These are phyloP conservation scores for Alloplasta piceator DNA, from an alignment of 2,888 invertebrate genomes.

Conservation along the genomic window DNA sequence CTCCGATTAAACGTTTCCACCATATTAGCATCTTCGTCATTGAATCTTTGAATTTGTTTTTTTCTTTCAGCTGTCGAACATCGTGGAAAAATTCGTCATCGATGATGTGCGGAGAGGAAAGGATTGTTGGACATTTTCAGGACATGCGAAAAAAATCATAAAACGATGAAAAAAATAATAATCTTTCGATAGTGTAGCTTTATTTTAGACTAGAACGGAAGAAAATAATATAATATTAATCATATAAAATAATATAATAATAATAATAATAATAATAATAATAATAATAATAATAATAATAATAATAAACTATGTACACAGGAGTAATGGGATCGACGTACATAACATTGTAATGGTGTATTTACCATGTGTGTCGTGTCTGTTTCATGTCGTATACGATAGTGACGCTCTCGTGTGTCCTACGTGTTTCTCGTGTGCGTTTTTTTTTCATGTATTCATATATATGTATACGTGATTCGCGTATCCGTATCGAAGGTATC, in stretches of 20 bases:
- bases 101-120: too few relatives aligned
- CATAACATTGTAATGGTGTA: slow-evolving; percentile 76
- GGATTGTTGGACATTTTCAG: too few relatives aligned
- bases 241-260: slow-evolving; percentile 78
- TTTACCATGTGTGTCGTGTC: slow-evolving; percentile 61
- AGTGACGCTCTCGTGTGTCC: slow-evolving; percentile 41
- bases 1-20: too few relatives aligned
- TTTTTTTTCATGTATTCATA: slow-evolving; percentile 31
- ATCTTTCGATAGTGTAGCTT: slow-evolving; percentile 81
- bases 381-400: slow-evolving; percentile 52
- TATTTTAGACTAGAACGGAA: slow-evolving; percentile 83
- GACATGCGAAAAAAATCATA: slow-evolving; percentile 64
- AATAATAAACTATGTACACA: slow-evolving; percentile 81
- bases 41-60: too few relatives aligned
- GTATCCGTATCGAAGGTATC: slow-evolving; percentile 63
- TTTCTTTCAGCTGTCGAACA: too few relatives aligned
- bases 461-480: slow-evolving; percentile 53
- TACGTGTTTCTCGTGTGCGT: slow-evolving; percentile 49
- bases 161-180: slow-evolving; percentile 77
- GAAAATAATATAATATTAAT: slow-evolving; percentile 80
- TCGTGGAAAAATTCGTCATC: too few relatives aligned
- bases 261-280: slow-evolving; percentile 70
- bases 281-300: slow-evolving; percentile 74
- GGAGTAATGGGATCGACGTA: slow-evolving; percentile 78
- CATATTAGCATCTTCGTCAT: too few relatives aligned